These are phyloP conservation scores for Chromis chromis DNA, from an alignment of 2,797 vertebrate species.

Conservation along the genomic window DNA sequence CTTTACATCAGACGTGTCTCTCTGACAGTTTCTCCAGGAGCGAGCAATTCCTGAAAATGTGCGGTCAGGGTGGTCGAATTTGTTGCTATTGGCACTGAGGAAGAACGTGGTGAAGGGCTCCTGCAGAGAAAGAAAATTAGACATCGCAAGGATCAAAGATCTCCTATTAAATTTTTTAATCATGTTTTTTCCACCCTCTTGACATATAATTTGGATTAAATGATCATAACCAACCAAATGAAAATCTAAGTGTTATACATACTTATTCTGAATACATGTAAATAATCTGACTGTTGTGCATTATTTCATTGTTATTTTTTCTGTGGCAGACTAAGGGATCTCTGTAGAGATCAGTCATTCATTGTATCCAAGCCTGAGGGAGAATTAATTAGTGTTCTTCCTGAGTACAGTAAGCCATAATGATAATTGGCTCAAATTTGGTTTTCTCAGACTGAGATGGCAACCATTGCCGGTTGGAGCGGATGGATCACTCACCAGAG, in stretches of 20 bases:
- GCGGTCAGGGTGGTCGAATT: conserved; percentile 95
- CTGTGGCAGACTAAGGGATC: conserved; percentile 57
- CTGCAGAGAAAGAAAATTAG: conserved; percentile 75
- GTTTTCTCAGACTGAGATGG: conserved; percentile 71
- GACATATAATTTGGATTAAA: conserved; percentile 5
- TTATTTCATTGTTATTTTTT: conserved; percentile 67
- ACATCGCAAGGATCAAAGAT: conserved; percentile 25
- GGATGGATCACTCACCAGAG: conserved; percentile 73
- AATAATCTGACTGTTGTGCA: conserved; percentile 28
- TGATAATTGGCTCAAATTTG: conserved; percentile 83
- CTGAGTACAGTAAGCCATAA: conserved; percentile 71
- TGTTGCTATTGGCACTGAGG: conserved; percentile 91
- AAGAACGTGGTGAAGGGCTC: conserved; percentile 98
- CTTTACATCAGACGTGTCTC: conserved; percentile 96
- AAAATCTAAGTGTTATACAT: not conserved
- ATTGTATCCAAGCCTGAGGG: conserved; percentile 76
- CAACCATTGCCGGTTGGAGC: conserved; percentile 47
- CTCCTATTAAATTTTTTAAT: not conserved
- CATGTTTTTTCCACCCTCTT: not conserved
- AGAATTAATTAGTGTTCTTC: conserved; percentile 82
- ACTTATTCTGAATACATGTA: conserved; percentile 36
- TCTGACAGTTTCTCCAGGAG: conserved; percentile 96
- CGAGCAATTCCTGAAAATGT: conserved; percentile 92
- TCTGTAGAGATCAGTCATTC: conserved; percentile 69
- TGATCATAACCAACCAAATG: conserved; percentile 10